Conservation (phyloP, 1,140 invertebrate genomes). For the Scaptomyza hsui region DNA sequence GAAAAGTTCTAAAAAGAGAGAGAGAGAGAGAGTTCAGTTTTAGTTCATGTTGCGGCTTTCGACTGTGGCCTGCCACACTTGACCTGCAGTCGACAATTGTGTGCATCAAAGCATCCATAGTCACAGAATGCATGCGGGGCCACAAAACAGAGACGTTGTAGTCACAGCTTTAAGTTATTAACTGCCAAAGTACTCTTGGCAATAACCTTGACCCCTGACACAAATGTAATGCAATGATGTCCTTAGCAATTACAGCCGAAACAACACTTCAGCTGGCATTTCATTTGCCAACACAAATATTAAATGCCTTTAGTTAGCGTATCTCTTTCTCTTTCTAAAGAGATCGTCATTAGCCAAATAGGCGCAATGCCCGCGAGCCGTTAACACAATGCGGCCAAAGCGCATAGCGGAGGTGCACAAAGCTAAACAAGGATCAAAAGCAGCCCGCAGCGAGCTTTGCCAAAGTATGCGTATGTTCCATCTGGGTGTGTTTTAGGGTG, state of each 20-base stretch:
- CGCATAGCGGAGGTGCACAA: conserved; percentile 1
- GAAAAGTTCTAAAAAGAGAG: conserved; percentile 59
- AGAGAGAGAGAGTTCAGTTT: conserved; percentile 28
- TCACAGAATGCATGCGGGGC: conserved; percentile 34
- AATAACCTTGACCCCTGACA: conserved; percentile 32
- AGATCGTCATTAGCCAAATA: conserved; percentile 1
- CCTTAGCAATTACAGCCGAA: conserved; percentile 14
- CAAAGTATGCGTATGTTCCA: too few species aligned
- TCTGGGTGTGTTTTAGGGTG: too few species aligned
- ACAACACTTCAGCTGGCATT: too few species aligned
- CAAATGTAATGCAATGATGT: conserved; percentile 2
- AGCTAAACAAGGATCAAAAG: conserved; percentile 2
- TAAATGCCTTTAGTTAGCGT: conserved; percentile 30
- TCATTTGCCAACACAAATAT: conserved; percentile 20
- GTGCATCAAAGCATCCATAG: conserved; percentile 46
- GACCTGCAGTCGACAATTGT: conserved; percentile 60
- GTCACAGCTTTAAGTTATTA: too few species aligned
- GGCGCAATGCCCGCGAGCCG: background rate
- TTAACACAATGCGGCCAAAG: conserved; percentile 3
- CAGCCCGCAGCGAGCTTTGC: background rate
- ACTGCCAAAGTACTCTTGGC: background rate
- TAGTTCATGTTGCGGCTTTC: conserved; percentile 57
- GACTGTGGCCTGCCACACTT: conserved; percentile 63
- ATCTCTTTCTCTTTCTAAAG: background rate
- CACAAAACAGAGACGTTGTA: conserved; percentile 10